phyloP scores from a whole-genome alignment of 2,888 invertebrate genomes.

The Silvanus unidentatus region DNA sequence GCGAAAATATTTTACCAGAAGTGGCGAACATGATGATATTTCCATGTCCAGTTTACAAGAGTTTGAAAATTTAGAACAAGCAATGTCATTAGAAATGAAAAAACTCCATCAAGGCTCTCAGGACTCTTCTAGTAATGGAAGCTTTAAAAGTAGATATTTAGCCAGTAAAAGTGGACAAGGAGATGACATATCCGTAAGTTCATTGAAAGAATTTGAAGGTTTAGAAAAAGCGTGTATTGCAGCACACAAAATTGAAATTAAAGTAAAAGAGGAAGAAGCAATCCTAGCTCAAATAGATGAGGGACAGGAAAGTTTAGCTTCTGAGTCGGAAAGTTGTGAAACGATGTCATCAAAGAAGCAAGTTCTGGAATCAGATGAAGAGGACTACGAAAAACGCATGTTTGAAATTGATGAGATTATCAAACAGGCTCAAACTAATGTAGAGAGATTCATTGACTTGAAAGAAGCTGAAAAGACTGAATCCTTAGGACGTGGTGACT shows the following conservation, averaged over 20 bases:
- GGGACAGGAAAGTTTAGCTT: slow-evolving; percentile 49
- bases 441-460: slow-evolving; percentile 55
- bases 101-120: slow-evolving; percentile 67
- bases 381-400: slow-evolving; percentile 61
- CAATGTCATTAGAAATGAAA: slow-evolving; percentile 73
- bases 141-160: slow-evolving; percentile 66
- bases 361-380: slow-evolving; percentile 52
- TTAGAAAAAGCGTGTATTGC: slow-evolving; percentile 83
- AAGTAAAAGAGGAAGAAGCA: slow-evolving; percentile 81
- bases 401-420: slow-evolving; percentile 66
- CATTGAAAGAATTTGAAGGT: slow-evolving; percentile 88
- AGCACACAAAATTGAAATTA: slow-evolving; percentile 74
- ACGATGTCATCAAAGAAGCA: slow-evolving; percentile 56
- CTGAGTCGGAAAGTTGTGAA: slow-evolving; percentile 56
- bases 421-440: slow-evolving; percentile 60
- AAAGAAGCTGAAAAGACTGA: slow-evolving; percentile 55
- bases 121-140: slow-evolving; percentile 78
- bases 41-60: slow-evolving; percentile 91
- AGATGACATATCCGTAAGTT: slow-evolving; percentile 80
- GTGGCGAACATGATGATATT: slow-evolving; percentile 85
- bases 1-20: slow-evolving; percentile 73
- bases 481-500: slow-evolving; percentile 50
- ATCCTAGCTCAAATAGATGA: slow-evolving; percentile 55
- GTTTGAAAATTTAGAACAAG: slow-evolving; percentile 86
- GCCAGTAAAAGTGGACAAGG: slow-evolving; percentile 68